Evolutionary conservation across 2,888 invertebrate genomes (phyloP).

Genomic region (Chrysolina haemoptera): DNA sequence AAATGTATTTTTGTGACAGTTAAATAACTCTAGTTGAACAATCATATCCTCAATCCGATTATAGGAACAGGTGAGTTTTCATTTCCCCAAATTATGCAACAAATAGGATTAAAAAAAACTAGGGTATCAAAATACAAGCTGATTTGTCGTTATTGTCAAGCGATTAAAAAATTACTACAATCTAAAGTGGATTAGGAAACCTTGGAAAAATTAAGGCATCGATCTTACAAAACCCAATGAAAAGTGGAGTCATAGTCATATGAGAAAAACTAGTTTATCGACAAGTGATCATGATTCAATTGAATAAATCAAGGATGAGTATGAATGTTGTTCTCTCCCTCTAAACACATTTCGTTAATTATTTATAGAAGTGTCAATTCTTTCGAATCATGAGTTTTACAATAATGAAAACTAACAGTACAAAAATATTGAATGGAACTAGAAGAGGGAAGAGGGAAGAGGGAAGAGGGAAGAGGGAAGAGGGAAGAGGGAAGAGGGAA

Average conservation of each 20-base stretch:
- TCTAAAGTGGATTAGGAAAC: background rate
- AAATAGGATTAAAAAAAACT: background rate
- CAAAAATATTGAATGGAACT: too few relatives aligned
- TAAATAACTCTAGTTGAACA: background rate
- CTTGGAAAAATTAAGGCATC: background rate
- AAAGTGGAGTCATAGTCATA: background rate
- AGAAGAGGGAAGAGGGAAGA: too few relatives aligned
- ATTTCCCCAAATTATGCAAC: background rate
- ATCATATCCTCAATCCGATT: background rate
- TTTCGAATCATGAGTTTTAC: too few relatives aligned
- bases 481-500: too few relatives aligned
- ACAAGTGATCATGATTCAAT: background rate
- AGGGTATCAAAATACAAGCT: background rate
- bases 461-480: too few relatives aligned
- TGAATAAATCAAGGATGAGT: background rate
- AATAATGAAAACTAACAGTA: too few relatives aligned
- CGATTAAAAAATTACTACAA: background rate
- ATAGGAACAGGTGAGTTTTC: background rate
- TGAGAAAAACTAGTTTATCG: background rate
- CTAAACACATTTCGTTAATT: too few relatives aligned
- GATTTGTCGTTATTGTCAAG: slow-evolving; percentile 5
- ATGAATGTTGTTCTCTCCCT: too few relatives aligned
- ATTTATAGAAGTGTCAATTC: too few relatives aligned
- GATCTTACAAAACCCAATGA: background rate
- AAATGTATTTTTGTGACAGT: background rate